Evolutionary conservation across 2,888 invertebrate genomes (phyloP), one percentile per base, ranked within the genome.

Genomic region (Cantharis nigra): DNA sequence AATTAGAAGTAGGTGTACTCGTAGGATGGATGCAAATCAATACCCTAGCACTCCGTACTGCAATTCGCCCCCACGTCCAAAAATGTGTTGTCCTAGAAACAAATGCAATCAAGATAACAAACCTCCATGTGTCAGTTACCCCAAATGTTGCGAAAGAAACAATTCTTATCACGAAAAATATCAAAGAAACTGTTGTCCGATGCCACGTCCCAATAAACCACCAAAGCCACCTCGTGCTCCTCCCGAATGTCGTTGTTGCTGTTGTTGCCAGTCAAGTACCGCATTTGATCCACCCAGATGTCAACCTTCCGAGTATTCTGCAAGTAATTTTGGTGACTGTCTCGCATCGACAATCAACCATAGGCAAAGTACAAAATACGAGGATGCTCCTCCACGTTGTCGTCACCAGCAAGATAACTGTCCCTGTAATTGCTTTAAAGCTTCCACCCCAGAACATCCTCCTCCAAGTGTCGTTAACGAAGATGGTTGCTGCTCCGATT

Each of bases 401-500:
- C 70, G n/a, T 26, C 30, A 63, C 16, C 28, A 11, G 9, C 30
- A 70, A 9, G 16, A 63, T 0, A 63, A 14, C 49, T 75, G 75
- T 23, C 10, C 33, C 3, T 75, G 75, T 49, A 65, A 26, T 30
- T 49, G 23, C 49, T 64, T 26, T 49, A 63, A 75, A 65, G 30
- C 71, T 30, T 70, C 70, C 2, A 28, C 26, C 18, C 20, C 67
- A 1, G 49, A 13, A 18, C 26, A 5, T 16, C 69, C 23, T 69
- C 64, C 49, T 72, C 26, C 64, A 69, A 71, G 4, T 63, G 65
- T 70, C 79, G 70, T 18, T 64, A 81, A 83, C 14, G 78, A 82
- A 62, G 72, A 79, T n/a, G 77, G 78, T 64, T 81, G 79, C 69
- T 81, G 80, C 26, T 81, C 81, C 5, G 80, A 83, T 9, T 81